These are phyloP conservation scores for Spermophilus dauricus DNA, from an alignment of 2,113 vertebrate genomes.

Conservation along the genomic window DNA sequence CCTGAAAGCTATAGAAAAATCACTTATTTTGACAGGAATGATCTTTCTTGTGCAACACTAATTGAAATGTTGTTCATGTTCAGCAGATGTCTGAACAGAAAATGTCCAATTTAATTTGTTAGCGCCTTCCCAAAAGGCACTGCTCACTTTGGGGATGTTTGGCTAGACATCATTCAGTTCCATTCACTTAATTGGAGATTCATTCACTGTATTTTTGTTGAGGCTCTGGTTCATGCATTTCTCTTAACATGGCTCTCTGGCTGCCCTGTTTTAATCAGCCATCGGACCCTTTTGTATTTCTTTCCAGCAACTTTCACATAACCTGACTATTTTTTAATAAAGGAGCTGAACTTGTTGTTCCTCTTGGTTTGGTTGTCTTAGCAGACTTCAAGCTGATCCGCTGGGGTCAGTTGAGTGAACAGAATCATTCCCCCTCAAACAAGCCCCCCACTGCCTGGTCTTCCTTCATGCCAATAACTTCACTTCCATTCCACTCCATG, in stretches of 20 bases:
- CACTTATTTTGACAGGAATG: conserved; percentile 30
- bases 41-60: conserved; percentile 2
- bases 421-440: not conserved
- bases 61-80: conserved; percentile 62
- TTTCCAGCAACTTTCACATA: not conserved
- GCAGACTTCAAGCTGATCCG: not conserved
- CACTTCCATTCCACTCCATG: not conserved
- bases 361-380: not conserved
- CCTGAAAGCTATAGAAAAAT: not conserved
- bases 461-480: not conserved
- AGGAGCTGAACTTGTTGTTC: not conserved
- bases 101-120: conserved; percentile 49
- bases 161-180: not conserved
- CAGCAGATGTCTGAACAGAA: conserved; percentile 54
- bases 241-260: not conserved
- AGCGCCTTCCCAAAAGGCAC: conserved; percentile 47
- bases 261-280: not conserved
- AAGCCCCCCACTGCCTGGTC: not conserved
- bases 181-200: not conserved
- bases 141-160: not conserved
- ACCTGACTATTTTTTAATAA: not conserved
- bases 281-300: not conserved
- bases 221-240: not conserved
- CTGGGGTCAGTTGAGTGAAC: not conserved
- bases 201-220: not conserved